A percentile compares a stretch with the other conserved stretches of the same genome.
phyloP scores from a whole-genome alignment of 2,888 invertebrate genomes.

The Deilephila porcellus region DNA sequence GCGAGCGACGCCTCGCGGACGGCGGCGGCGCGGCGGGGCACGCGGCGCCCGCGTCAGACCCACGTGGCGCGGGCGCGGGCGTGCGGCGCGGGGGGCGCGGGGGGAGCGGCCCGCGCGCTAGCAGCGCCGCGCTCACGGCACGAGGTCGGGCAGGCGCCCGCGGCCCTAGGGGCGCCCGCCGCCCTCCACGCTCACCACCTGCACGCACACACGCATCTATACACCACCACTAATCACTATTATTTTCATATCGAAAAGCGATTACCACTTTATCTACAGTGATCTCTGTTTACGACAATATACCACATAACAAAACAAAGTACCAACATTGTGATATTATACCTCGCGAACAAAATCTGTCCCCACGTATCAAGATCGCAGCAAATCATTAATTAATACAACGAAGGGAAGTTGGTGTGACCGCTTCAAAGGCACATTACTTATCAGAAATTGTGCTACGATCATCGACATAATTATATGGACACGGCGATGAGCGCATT shows the following conservation, averaged over 20 bases:
- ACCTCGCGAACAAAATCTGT: no score
- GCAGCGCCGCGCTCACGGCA: conserved; percentile 79
- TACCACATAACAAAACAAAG: not conserved
- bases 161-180: conserved; percentile 83
- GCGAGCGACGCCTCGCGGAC: no score
- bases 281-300: no score
- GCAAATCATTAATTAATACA: no score
- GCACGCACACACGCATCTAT: conserved; percentile 30
- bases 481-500: no score
- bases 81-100: conserved; percentile 38
- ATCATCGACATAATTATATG: no score
- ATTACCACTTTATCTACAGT: no score
- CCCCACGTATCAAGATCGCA: no score
- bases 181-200: conserved; percentile 76
- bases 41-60: conserved; percentile 43
- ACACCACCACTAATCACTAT: not conserved
- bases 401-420: no score
- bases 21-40: conserved; percentile 30
- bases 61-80: conserved; percentile 42
- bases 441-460: no score
- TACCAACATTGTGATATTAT: not conserved
- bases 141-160: conserved; percentile 86
- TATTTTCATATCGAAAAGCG: not conserved
- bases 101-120: conserved; percentile 49
- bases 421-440: no score